A percentile compares a stretch with the other conserved stretches of the same genome.
These are phyloP conservation scores for Microctenopoma steveboyesi DNA, from an alignment of 2,797 vertebrate genomes.

Conservation along the genomic window DNA sequence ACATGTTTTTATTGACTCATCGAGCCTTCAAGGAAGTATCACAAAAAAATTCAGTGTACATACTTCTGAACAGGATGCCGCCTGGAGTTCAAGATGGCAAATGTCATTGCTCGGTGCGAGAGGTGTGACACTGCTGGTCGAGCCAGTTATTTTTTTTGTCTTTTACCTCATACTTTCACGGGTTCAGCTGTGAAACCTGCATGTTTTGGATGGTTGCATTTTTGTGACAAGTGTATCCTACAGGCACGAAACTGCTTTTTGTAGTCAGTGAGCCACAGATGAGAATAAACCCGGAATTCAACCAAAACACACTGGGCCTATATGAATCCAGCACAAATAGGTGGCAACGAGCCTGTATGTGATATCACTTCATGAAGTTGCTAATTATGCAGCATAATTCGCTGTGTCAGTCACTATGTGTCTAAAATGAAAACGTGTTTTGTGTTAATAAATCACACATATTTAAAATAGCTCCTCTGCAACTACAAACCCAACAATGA, in stretches of 20 bases:
- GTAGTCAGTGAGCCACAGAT: conserved; percentile 10
- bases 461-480: not conserved
- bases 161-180: conserved; percentile 1
- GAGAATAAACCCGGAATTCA: conserved; percentile 5
- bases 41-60: conserved; percentile 12
- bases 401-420: not conserved
- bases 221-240: conserved; percentile 9
- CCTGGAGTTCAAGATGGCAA: conserved; percentile 16
- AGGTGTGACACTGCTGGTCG: conserved; percentile 50
- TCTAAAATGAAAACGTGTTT: conserved; percentile 17
- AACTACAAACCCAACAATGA: not conserved
- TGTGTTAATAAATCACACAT: not conserved
- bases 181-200: conserved; percentile 40
- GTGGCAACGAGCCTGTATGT: not conserved
- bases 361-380: not conserved
- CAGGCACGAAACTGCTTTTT: conserved; percentile 30
- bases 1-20: conserved; percentile 24
- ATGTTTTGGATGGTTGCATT: conserved; percentile 22
- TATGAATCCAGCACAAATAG: conserved; percentile 2
- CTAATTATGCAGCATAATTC: conserved; percentile 21
- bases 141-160: conserved; percentile 36
- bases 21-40: conserved; percentile 6
- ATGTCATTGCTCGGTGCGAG: conserved; percentile 3
- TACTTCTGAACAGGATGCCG: conserved; percentile 30
- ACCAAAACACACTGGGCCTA: not conserved